Evolutionary conservation across 1,140 invertebrate genomes (phyloP).

Genomic region (Diorhabda elongata): DNA sequence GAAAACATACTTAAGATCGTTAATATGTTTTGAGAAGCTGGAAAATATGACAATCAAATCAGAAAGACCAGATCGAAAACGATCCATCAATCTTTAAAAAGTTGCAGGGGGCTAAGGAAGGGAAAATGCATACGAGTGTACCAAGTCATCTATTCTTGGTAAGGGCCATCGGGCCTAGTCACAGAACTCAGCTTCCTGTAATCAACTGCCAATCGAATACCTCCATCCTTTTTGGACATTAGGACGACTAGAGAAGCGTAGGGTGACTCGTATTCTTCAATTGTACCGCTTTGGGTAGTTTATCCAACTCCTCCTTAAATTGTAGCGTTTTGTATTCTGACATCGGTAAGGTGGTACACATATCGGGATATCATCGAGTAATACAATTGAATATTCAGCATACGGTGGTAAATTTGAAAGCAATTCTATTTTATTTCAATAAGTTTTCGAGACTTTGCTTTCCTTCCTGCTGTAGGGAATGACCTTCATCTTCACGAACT

Average conservation of each 20-base stretch:
- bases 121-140: slow-evolving; percentile 40
- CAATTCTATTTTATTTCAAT: neutral
- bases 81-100: neutral
- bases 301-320: no score
- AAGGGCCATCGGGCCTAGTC: slow-evolving; percentile 45
- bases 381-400: no score
- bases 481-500: neutral
- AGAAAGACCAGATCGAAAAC: neutral
- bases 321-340: no score
- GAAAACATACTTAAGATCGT: slow-evolving; percentile 4
- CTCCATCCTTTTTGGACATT: slow-evolving; percentile 50
- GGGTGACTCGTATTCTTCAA: no score
- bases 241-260: slow-evolving; percentile 45
- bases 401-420: neutral
- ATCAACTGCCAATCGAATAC: slow-evolving; percentile 48
- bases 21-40: slow-evolving; percentile 4
- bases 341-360: no score
- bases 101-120: slow-evolving; percentile 36
- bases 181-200: slow-evolving; percentile 45
- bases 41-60: slow-evolving; percentile 10
- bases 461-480: no score
- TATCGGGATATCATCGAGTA: no score
- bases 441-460: no score
- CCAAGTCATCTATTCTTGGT: slow-evolving; percentile 47
- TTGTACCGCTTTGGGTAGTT: no score